A percentile compares a stretch with the other conserved stretches of the same genome.
phyloP scores from a whole-genome alignment of 2,797 vertebrate species.

The Mus caroli region DNA sequence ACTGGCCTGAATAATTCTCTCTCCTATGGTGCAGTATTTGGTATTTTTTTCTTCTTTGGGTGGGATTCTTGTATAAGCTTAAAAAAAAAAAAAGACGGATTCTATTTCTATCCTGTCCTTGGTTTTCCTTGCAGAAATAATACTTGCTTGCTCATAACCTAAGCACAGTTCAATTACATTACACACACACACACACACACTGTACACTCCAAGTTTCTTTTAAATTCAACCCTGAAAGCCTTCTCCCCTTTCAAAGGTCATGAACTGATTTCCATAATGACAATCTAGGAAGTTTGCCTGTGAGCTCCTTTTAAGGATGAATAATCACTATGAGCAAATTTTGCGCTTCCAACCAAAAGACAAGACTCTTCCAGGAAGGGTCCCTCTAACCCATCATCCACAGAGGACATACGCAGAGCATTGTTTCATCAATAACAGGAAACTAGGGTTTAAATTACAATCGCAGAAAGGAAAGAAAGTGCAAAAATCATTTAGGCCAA shows the following conservation, averaged over 20 bases:
- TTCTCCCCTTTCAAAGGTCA: conserved; percentile 47
- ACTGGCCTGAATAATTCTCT: conserved; percentile 10
- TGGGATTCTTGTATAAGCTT: background rate
- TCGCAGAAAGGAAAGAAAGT: background rate
- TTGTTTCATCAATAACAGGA: background rate
- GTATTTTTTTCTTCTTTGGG: conserved; percentile 13
- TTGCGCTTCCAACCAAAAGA: conserved; percentile 7
- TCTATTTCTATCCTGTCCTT: conserved; percentile 7
- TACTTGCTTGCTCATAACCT: conserved; percentile 28
- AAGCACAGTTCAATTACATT: background rate
- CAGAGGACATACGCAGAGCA: background rate
- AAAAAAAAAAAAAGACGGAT: background rate
- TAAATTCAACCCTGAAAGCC: background rate
- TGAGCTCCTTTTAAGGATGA: conserved; percentile 10
- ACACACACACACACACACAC: background rate
- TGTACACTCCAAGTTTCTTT: background rate
- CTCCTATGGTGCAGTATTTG: background rate
- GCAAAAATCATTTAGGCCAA: background rate
- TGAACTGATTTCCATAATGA: background rate
- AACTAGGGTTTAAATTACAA: conserved; percentile 61
- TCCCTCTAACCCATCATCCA: background rate
- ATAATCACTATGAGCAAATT: background rate
- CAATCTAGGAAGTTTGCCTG: background rate
- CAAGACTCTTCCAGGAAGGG: background rate
- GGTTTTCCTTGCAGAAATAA: conserved; percentile 43